A percentile compares a stretch with the other conserved stretches of the same genome.
These are phyloP conservation scores for Telmatochromis bifrenatus DNA, from an alignment of 2,113 vertebrate species.

Conservation along the genomic window DNA sequence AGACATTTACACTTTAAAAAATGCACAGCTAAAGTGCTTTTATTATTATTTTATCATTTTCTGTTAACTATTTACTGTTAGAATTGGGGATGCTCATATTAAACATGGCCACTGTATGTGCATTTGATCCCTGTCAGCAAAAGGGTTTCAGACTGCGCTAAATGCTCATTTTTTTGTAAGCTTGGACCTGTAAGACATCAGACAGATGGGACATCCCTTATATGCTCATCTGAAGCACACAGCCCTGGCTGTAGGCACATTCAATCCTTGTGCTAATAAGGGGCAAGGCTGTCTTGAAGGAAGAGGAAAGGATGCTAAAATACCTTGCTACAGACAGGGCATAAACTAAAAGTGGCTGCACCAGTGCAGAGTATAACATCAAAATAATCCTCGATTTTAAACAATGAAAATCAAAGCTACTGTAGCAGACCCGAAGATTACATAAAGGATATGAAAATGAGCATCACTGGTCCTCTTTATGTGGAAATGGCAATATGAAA, in stretches of 20 bases:
- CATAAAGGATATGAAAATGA: background rate
- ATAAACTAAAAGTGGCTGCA: background rate
- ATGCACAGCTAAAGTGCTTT: background rate
- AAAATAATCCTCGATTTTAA: background rate
- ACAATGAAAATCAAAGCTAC: background rate
- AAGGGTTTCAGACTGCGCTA: background rate
- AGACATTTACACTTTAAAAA: background rate
- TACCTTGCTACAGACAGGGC: background rate
- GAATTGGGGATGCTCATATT: background rate
- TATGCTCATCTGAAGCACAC: background rate
- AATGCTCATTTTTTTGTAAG: background rate
- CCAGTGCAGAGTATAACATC: background rate
- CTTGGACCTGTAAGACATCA: background rate
- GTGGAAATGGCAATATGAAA: background rate
- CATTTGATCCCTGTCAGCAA: background rate
- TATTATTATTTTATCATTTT: background rate
- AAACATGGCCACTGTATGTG: background rate
- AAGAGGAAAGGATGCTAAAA: background rate
- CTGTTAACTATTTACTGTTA: background rate
- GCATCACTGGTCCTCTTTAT: background rate
- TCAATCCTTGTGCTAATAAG: background rate
- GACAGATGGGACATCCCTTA: background rate
- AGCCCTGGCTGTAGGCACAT: background rate
- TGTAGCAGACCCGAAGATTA: fast-evolving
- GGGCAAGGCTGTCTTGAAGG: background rate